Evolutionary conservation across 2,888 invertebrate genomes (phyloP).

Genomic region (Sphaerophoria rueppellii): DNA sequence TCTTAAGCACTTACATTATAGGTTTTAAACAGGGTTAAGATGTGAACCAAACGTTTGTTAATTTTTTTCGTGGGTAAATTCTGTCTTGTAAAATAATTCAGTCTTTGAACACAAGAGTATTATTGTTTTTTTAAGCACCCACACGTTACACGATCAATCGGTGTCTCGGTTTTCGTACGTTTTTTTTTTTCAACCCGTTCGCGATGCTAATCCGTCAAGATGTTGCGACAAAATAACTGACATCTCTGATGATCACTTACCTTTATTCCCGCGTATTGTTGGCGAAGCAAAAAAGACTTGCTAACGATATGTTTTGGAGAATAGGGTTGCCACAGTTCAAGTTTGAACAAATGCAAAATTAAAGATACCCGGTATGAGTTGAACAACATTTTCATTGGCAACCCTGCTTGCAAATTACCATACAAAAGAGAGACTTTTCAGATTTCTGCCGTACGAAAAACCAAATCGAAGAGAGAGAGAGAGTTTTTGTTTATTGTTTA

Average conservation of each 20-base stretch:
- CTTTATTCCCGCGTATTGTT: conserved; percentile 57
- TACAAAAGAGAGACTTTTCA: conserved; percentile 8
- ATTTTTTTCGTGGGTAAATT: conserved; percentile 5
- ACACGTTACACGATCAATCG: conserved; percentile 23
- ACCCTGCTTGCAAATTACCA: conserved; percentile 5
- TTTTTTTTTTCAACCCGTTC: conserved; percentile 34
- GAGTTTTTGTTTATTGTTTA: conserved; percentile 60
- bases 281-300: background rate
- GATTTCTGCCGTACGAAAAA: background rate
- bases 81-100: conserved; percentile 12
- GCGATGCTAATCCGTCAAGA: conserved; percentile 70
- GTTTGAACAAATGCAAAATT: background rate
- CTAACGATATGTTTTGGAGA: background rate
- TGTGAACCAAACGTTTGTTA: background rate
- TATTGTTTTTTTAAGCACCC: background rate
- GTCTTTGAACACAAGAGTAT: conserved; percentile 1
- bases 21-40: conserved; percentile 9
- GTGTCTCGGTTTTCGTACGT: background rate
- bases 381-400: background rate
- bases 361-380: no score
- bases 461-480: no score
- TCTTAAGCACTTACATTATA: conserved; percentile 59
- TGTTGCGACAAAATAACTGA: conserved; percentile 64
- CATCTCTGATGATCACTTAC: conserved; percentile 44
- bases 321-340: conserved; percentile 5